A percentile compares a stretch with the other conserved stretches of the same genome.
phyloP scores from a whole-genome alignment of 2,888 invertebrate species.

The Tinea semifulvella region DNA sequence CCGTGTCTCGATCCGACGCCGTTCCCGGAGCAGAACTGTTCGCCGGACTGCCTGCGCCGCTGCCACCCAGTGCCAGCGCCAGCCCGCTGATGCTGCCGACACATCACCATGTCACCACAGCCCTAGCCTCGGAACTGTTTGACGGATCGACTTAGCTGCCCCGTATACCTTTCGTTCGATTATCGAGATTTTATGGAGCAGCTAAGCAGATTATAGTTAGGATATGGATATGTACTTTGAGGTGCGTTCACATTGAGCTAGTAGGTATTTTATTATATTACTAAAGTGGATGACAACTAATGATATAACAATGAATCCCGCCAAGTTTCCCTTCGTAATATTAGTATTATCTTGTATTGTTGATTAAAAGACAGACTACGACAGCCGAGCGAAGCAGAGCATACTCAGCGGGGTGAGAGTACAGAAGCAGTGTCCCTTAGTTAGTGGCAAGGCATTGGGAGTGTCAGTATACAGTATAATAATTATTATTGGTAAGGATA shows the following conservation, averaged over 20 bases:
- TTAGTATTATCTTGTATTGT: not conserved
- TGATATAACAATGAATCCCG: constrained; percentile 26
- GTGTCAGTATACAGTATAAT: constrained; percentile 34
- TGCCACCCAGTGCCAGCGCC: constrained; percentile 65
- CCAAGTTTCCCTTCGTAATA: constrained; percentile 31
- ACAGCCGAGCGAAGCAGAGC: constrained; percentile 56
- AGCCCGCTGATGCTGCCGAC: constrained; percentile 66
- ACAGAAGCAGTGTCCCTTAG: constrained; percentile 59
- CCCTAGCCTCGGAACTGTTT: constrained; percentile 22
- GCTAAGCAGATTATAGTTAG: constrained; percentile 35
- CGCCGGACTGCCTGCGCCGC: constrained; percentile 51
- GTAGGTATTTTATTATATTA: not conserved
- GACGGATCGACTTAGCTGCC: constrained; percentile 44
- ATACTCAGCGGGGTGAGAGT: constrained; percentile 61
- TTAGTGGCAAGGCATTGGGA: constrained; percentile 63
- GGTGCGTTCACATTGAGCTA: not conserved
- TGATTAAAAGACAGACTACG: not conserved
- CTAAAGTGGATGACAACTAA: not conserved
- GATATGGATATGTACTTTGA: not conserved
- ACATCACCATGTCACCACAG: constrained; percentile 57
- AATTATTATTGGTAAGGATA: not conserved
- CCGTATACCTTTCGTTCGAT: constrained; percentile 27
- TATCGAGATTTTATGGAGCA: constrained; percentile 39
- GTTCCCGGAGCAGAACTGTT: constrained; percentile 28
- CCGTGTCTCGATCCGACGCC: constrained; percentile 40